phyloP scores from a whole-genome alignment of 2,113 vertebrate species.

The Amphilophus citrinellus region DNA sequence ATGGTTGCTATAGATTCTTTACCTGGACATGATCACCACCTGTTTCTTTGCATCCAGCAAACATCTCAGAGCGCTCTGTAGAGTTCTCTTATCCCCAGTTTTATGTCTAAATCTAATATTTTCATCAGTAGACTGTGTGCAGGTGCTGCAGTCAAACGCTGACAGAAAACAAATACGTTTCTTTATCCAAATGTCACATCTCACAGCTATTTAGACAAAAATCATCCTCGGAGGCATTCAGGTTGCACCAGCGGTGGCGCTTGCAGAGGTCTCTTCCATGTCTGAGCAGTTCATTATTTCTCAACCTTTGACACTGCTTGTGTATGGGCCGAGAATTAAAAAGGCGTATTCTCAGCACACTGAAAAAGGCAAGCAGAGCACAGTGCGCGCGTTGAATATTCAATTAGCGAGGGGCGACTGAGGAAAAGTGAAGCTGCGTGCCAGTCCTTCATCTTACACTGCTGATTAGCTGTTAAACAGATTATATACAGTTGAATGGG shows the following conservation, averaged over 20 bases:
- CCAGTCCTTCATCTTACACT: conserved; percentile 74
- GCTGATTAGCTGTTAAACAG: conserved; percentile 78
- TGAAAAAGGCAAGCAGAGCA: conserved; percentile 75
- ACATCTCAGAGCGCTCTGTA: not conserved
- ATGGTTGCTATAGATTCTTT: not conserved
- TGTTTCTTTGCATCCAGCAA: not conserved
- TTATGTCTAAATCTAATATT: not conserved
- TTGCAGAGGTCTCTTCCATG: conserved; percentile 90
- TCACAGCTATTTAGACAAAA: conserved; percentile 12
- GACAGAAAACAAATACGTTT: not conserved
- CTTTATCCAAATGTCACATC: conserved; percentile 24
- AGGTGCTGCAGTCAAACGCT: conserved; percentile 28
- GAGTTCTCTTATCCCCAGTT: not conserved
- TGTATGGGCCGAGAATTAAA: conserved; percentile 87
- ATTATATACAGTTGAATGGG: conserved; percentile 70
- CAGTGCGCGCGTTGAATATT: conserved; percentile 76
- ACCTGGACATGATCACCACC: not conserved
- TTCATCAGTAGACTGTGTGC: conserved; percentile 46
- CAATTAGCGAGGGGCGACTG: conserved; percentile 68
- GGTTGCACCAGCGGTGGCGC: conserved; percentile 58
- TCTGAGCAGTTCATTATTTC: conserved; percentile 95
- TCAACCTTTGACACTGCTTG: conserved; percentile 90
- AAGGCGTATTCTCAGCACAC: conserved; percentile 73
- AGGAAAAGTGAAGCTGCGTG: conserved; percentile 65
- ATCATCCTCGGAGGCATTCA: conserved; percentile 3